Base-by-base conservation (phyloP, 2,888 invertebrate species). In the Philhelius pedissequus region DNA sequence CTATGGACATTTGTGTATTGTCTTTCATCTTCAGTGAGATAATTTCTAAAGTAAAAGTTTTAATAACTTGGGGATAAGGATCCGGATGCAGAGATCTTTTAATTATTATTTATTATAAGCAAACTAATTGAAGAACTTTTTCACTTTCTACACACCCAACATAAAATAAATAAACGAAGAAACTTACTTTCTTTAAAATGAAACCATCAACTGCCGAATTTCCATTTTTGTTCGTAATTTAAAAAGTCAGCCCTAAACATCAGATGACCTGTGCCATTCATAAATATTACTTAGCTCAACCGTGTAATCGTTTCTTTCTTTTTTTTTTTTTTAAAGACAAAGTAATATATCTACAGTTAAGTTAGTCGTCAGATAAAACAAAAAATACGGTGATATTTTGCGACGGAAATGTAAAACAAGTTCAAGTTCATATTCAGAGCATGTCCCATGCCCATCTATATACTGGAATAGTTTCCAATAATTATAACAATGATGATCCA, bases 371-470 rank as follows among this genome's bases (percentile, higher is more conserved):
- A 60, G 45, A 22, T 25, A 64, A 25, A 9, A 32, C 50, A n/a
- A 27, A 5, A 48, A 25, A 48, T 22, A 48, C 22, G 35, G 70
- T 52, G 11, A 64, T 32, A 48, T 40, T 25, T 77, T 68, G 50
- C 69, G 69, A 66, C 83, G 83, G 83, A 83, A 74, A 74, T 74
- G 52, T 60, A 73, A 25, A 62, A 73, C 60, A 70, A 83, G 83
- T 83, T 83, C 83, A 83, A 83, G 83, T 83, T 83, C 83, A 83
- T 79, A 83, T 83, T 83, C 52, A 83, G 83, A 83, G 83, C 83
- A 79, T 83, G 64, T 79, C 76, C 66, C 50, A 70, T 58, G n/a
- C n/a, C 50, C 40, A 50, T 7, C 22, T 3, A 40, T 71, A 52
- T 45, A 45, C 52, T 52, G 60, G 32, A 68, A 71, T 62, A 20